Percentiles rank a stretch among this genome's conserved stretches.
These are phyloP conservation scores for Drosophila borealis DNA, from an alignment of 2,888 invertebrate genomes.

Conservation along the genomic window DNA sequence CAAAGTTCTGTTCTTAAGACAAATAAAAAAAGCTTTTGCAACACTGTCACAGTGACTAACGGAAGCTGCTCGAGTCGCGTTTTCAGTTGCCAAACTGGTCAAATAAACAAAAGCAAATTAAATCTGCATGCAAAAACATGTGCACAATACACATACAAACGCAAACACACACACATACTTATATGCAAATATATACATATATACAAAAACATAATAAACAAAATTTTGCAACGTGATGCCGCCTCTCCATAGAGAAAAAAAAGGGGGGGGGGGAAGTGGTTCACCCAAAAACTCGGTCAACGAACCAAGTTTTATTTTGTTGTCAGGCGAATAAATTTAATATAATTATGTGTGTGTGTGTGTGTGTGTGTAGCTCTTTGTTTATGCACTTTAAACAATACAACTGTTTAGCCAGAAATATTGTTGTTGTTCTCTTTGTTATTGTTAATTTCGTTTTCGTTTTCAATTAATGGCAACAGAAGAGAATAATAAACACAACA, in stretches of 20 bases:
- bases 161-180: neutral
- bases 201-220: conserved; percentile 40
- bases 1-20: too few species aligned
- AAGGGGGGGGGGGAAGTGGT: neutral
- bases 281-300: conserved; percentile 67
- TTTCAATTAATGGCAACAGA: conserved; percentile 62
- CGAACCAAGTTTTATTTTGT: conserved; percentile 53
- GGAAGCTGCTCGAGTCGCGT: conserved; percentile 42
- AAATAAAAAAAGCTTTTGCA: neutral
- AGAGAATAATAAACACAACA: conserved; percentile 26
- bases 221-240: conserved; percentile 27
- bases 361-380: conserved; percentile 26
- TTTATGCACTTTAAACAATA: conserved; percentile 49
- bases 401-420: conserved; percentile 18
- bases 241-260: neutral
- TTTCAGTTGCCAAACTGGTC: conserved; percentile 32
- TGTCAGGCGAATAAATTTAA: conserved; percentile 30
- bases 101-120: conserved; percentile 46
- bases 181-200: neutral
- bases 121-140: conserved; percentile 42
- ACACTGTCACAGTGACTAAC: conserved; percentile 39
- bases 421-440: conserved; percentile 18
- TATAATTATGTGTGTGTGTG: conserved; percentile 2
- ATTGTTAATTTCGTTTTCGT: conserved; percentile 49
- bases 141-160: conserved; percentile 10